phyloP scores from a whole-genome alignment of 2,888 invertebrate species.

The Drosophila yooni region DNA sequence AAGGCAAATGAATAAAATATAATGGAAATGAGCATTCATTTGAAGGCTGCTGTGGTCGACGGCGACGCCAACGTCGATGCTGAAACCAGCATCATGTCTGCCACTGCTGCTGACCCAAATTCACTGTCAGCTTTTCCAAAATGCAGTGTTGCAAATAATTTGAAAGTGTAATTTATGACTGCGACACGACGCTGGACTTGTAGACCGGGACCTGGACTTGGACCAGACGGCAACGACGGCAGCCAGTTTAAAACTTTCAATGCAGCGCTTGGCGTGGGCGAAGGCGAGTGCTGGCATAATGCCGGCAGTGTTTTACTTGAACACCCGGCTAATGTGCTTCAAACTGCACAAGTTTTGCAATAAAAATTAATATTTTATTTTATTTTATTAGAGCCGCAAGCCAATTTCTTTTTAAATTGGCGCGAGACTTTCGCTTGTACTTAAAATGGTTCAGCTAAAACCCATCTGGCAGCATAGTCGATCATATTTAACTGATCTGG shows the following conservation, averaged over 20 bases:
- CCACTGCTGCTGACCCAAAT: constrained; percentile 56
- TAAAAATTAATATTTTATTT: constrained; percentile 8
- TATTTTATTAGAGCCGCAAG: neutral
- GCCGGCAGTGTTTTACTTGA: constrained; percentile 19
- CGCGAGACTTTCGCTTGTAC: constrained; percentile 8
- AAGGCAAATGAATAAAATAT: constrained; percentile 62
- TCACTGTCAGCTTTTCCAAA: constrained; percentile 59
- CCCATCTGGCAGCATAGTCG: neutral
- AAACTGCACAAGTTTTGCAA: neutral
- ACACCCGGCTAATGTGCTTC: constrained; percentile 15
- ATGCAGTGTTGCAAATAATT: constrained; percentile 63
- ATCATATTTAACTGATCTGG: constrained; percentile 16
- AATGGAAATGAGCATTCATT: constrained; percentile 58
- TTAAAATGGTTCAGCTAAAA: neutral
- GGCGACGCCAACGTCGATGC: constrained; percentile 13
- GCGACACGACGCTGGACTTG: constrained; percentile 59
- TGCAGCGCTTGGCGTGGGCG: constrained; percentile 39
- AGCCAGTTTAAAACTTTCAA: constrained; percentile 50
- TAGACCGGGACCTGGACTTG: constrained; percentile 33
- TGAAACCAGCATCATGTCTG: constrained; percentile 8
- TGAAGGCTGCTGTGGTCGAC: constrained; percentile 53
- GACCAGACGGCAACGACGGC: constrained; percentile 27
- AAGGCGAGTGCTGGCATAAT: constrained; percentile 10
- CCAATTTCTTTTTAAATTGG: constrained; percentile 9
- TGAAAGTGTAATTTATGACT: constrained; percentile 70